Conservation (phyloP, 2,113 vertebrate species). For the Caloenas nicobarica region DNA sequence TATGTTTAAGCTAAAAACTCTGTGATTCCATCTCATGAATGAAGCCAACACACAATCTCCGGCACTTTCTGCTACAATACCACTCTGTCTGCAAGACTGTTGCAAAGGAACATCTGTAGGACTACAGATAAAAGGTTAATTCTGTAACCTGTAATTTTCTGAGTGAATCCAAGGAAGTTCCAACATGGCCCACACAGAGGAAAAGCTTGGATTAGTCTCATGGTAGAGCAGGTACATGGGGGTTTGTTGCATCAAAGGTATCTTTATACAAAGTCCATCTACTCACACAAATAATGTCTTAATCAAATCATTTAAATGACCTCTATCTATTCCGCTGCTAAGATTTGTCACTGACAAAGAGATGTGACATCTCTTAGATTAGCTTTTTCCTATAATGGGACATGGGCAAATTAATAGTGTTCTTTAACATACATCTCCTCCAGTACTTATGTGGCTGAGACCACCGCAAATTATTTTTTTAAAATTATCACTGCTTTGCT, state of each 20-base stretch:
- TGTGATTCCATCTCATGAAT: not conserved
- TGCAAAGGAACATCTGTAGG: not conserved
- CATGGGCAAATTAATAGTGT: not conserved
- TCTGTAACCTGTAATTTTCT: not conserved
- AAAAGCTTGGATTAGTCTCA: not conserved
- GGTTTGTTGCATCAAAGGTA: not conserved
- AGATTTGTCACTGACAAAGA: not conserved
- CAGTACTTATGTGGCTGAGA: not conserved
- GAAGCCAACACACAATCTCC: not conserved
- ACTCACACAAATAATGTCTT: not conserved
- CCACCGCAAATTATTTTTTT: conserved; percentile 13
- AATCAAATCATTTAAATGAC: not conserved
- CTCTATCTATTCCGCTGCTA: not conserved
- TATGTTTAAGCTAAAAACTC: not conserved
- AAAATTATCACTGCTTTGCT: conserved; percentile 1
- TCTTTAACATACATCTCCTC: not conserved
- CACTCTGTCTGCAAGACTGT: not conserved
- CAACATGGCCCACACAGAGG: not conserved
- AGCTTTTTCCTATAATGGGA: not conserved
- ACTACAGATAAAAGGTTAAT: not conserved
- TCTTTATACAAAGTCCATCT: not conserved
- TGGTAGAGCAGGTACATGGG: not conserved
- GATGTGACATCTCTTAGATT: not conserved
- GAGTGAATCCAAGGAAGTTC: not conserved
- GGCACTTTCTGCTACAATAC: not conserved